Evolutionary conservation across 2,797 vertebrate genomes (phyloP).

Genomic region (Saxicola maurus): DNA sequence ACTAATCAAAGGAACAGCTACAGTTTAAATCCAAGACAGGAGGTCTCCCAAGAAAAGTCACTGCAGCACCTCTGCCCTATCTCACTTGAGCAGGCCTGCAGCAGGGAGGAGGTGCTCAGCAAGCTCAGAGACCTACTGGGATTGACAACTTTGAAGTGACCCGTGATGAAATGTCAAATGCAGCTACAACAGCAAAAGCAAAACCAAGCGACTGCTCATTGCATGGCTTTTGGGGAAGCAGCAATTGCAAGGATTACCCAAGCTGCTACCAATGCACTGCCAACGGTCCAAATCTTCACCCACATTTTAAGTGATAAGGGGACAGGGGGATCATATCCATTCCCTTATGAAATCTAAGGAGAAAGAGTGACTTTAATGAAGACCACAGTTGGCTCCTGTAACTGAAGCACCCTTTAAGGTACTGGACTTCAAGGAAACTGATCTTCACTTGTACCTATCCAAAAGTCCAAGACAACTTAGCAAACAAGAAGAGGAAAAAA

Average conservation of each 20-base stretch:
- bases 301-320: too few species aligned
- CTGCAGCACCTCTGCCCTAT: not conserved
- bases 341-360: not conserved
- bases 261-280: accelerated
- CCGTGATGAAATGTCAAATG: not conserved
- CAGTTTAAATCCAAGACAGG: not conserved
- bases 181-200: not conserved
- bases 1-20: not conserved
- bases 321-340: not conserved
- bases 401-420: not conserved
- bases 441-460: not conserved
- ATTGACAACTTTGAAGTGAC: not conserved
- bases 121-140: not conserved
- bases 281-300: not conserved
- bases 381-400: not conserved
- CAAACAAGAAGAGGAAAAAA: not conserved
- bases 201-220: not conserved
- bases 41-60: not conserved
- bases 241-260: not conserved
- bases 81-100: accelerated
- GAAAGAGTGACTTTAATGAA: not conserved
- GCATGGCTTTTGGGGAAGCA: not conserved
- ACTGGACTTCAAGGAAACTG: not conserved
- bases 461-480: not conserved
- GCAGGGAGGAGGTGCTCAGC: not conserved